phyloP scores from a whole-genome alignment of 2,797 vertebrate genomes.

The Argentina silus region DNA sequence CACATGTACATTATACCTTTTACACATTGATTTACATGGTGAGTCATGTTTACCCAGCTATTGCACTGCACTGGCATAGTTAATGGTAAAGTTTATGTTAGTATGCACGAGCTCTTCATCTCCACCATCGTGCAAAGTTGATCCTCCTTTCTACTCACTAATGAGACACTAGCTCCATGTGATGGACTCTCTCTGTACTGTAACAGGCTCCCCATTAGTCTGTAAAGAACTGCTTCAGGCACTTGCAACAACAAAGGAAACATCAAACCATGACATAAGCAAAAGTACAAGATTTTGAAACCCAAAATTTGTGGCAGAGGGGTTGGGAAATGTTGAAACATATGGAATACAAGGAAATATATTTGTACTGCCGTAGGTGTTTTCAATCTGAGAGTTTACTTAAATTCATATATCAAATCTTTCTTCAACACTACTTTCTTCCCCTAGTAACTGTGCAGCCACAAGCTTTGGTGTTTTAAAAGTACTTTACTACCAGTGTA shows the following conservation, averaged over 20 bases:
- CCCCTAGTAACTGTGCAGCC: background rate
- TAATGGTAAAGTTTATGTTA: no score
- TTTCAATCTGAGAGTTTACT: background rate
- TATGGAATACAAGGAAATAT: background rate
- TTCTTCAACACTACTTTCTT: background rate
- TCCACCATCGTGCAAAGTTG: no score
- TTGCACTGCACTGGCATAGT: no score
- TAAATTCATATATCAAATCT: background rate
- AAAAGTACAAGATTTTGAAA: slow-evolving; percentile 8
- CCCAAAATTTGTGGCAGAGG: background rate
- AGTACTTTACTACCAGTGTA: background rate
- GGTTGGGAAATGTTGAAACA: background rate
- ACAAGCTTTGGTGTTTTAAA: background rate
- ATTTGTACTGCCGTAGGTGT: background rate
- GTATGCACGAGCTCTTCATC: no score
- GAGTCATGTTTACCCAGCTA: no score
- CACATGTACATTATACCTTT: no score
- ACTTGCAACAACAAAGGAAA: slow-evolving; percentile 53
- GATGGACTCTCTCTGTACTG: background rate
- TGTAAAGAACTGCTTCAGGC: slow-evolving; percentile 64
- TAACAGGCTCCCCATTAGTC: slow-evolving; percentile 1
- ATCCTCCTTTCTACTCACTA: no score
- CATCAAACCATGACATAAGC: slow-evolving; percentile 31
- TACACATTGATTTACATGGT: no score
- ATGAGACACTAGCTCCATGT: no score